Conservation (phyloP, 2,888 invertebrate species). For the Strigamia crassipes region DNA sequence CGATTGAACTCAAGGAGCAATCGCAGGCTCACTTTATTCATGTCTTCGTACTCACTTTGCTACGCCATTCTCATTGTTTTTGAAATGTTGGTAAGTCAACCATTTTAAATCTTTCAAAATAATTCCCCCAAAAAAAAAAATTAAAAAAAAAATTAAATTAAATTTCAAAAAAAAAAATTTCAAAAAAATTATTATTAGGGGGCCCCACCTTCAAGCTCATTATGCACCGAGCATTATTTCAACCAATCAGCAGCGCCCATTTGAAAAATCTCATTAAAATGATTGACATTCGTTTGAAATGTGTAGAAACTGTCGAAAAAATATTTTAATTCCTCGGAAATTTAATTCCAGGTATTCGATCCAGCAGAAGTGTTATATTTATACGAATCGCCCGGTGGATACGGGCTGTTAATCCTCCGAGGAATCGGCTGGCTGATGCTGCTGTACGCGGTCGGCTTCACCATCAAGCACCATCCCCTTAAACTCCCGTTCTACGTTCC, state of each 20-base stretch:
- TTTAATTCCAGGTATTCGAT: conserved; percentile 73
- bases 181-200: neutral
- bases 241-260: neutral
- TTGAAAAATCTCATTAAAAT: neutral
- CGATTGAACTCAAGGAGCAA: conserved; percentile 73
- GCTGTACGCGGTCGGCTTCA: conserved; percentile 70
- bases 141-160: too few relatives aligned
- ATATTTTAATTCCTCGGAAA: conserved; percentile 44
- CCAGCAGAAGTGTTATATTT: conserved; percentile 87
- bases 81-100: conserved; percentile 70
- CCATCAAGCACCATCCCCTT: conserved; percentile 76
- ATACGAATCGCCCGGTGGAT: conserved; percentile 89
- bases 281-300: neutral
- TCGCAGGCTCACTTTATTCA: conserved; percentile 77
- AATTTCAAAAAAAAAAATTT: neutral
- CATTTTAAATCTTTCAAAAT: conserved; percentile 8
- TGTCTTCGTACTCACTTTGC: conserved; percentile 73
- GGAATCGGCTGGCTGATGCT: conserved; percentile 84
- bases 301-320: neutral
- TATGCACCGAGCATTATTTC: neutral
- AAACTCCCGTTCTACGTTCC: conserved; percentile 83
- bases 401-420: conserved; percentile 75
- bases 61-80: conserved; percentile 79
- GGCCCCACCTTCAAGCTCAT: neutral
- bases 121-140: neutral